phyloP scores from a whole-genome alignment of 2,888 invertebrate species.

The Drosophila paramelanica region DNA sequence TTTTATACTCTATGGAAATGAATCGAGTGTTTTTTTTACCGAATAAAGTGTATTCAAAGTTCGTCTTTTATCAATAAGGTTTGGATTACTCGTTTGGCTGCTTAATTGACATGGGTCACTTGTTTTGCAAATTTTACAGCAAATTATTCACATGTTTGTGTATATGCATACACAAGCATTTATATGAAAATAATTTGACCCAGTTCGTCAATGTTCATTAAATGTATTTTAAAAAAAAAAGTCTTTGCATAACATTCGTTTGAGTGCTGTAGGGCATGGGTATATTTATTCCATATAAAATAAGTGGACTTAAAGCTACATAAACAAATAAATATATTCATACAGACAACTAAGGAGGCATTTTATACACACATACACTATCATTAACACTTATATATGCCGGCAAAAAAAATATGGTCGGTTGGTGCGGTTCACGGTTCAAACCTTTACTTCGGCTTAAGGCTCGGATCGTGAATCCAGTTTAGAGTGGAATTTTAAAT shows the following conservation, averaged over 20 bases:
- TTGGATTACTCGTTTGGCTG: neutral
- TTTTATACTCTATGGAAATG: too few species aligned
- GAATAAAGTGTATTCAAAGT: constrained; percentile 25
- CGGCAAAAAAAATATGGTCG: too few species aligned
- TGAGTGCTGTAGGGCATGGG: constrained; percentile 6
- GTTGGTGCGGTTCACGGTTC: too few species aligned
- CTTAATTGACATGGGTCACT: constrained; percentile 61
- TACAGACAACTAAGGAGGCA: too few species aligned
- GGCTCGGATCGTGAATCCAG: too few species aligned
- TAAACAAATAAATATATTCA: neutral
- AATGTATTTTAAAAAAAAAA: constrained; percentile 31
- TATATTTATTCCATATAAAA: constrained; percentile 1
- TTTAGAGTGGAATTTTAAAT: too few species aligned
- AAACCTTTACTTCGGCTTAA: too few species aligned
- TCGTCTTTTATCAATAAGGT: neutral
- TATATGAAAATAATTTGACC: constrained; percentile 45
- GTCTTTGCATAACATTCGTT: constrained; percentile 26
- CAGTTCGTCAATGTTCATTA: constrained; percentile 75
- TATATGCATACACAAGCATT: constrained; percentile 1
- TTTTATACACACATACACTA: too few species aligned
- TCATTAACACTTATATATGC: too few species aligned
- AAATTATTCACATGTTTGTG: neutral
- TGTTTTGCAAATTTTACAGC: constrained; percentile 51
- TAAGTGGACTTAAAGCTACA: neutral
- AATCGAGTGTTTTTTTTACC: neutral